Conservation (phyloP, 1,140 invertebrate genomes). For the Vanessa tameamea region DNA sequence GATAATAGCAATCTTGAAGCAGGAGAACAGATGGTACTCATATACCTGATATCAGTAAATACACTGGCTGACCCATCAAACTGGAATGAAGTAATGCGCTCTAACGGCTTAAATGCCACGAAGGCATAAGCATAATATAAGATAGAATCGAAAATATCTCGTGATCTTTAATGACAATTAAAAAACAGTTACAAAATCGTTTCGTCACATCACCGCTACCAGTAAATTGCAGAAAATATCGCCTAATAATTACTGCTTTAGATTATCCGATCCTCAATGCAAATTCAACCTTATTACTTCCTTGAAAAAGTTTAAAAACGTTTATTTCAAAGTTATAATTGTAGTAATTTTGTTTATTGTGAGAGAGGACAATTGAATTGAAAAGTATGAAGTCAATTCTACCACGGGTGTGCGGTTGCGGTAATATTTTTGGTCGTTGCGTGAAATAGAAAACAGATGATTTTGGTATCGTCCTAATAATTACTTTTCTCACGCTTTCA, state of each 20-base stretch:
- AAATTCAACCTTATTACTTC: not conserved
- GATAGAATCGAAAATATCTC: not conserved
- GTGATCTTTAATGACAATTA: not conserved
- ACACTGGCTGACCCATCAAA: too few relatives aligned
- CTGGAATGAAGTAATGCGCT: too few relatives aligned
- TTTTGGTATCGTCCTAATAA: slow-evolving; percentile 40
- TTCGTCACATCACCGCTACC: slow-evolving; percentile 20
- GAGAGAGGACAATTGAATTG: slow-evolving; percentile 43
- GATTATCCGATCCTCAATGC: not conserved
- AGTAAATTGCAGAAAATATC: slow-evolving; percentile 22
- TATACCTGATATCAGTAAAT: too few relatives aligned
- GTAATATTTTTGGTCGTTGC: slow-evolving; percentile 10
- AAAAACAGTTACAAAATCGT: slow-evolving; percentile 6
- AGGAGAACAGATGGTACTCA: too few relatives aligned
- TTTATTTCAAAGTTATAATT: slow-evolving; percentile 9
- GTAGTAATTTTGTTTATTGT: slow-evolving; percentile 26
- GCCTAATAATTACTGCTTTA: slow-evolving; percentile 20
- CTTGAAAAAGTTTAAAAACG: not conserved
- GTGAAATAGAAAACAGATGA: slow-evolving; percentile 46
- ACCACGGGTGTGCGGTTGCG: slow-evolving; percentile 39
- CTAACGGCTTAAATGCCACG: too few relatives aligned
- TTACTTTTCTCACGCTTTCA: slow-evolving; percentile 49
- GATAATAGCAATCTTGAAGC: too few relatives aligned
- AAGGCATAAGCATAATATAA: not conserved
- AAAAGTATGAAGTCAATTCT: slow-evolving; percentile 42